Conservation (phyloP, 2,797 vertebrate genomes). For the Diplodus sargus region DNA sequence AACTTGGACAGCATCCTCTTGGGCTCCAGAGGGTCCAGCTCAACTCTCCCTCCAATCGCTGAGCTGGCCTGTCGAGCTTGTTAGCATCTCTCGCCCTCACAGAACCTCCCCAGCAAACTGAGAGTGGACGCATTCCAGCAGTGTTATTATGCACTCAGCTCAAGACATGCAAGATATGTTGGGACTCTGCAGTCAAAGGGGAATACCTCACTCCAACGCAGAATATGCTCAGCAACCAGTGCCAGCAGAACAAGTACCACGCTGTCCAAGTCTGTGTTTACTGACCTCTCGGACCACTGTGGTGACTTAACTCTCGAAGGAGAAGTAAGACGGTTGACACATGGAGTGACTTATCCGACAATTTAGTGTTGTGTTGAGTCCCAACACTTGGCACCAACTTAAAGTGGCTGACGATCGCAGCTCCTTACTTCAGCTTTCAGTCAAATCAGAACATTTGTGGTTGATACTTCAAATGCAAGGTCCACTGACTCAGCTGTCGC, state of each 20-base stretch:
- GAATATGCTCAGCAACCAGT: constrained; percentile 15
- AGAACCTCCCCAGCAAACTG: not conserved
- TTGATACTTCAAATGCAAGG: too few species aligned
- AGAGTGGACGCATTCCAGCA: constrained; percentile 9
- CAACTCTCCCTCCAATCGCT: not conserved
- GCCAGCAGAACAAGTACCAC: constrained; percentile 17
- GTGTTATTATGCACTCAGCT: constrained; percentile 9
- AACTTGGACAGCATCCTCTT: not conserved
- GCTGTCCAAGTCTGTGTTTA: constrained; percentile 17
- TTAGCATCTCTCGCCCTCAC: not conserved
- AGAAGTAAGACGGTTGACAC: constrained; percentile 24
- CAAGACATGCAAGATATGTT: not conserved
- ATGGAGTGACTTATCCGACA: constrained; percentile 37
- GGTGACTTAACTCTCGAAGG: not conserved
- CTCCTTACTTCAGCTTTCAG: too few species aligned
- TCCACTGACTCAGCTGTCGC: too few species aligned
- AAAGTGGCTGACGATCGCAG: too few species aligned
- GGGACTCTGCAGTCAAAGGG: constrained; percentile 4
- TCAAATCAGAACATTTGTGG: too few species aligned
- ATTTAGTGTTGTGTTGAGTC: constrained; percentile 24
- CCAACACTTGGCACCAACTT: constrained; percentile 39
- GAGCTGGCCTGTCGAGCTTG: not conserved
- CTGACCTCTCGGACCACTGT: constrained; percentile 26
- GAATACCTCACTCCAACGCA: constrained; percentile 31
- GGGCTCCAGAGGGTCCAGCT: not conserved